Evolutionary conservation across 2,888 invertebrate genomes (phyloP), one percentile per base, ranked within the genome.

Genomic region (Eueremaeus valkanovi): DNA sequence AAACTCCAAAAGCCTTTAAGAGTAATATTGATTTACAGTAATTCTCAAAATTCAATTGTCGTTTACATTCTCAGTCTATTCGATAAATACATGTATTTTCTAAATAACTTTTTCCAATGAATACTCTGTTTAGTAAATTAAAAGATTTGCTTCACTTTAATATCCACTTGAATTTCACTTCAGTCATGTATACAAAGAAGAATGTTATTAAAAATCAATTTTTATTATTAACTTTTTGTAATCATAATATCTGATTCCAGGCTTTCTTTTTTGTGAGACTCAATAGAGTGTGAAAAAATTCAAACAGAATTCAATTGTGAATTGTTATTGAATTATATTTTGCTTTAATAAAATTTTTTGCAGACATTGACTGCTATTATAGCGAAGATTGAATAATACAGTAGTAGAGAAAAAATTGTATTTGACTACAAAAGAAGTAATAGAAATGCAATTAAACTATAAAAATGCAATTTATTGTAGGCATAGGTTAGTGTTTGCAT

Each of bases 371-470:
- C 5, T 9, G 3, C 1, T 3, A 18, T 55, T 9, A 24, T 21
- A 18, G 21, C 11, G 24, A 55, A 55, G 8, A 31, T 58, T 21
- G 29, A 29, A 31, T 58, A 58, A 36, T 9, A n/a, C n/a, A n/a
- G n/a, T n/a, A 36, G 66, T 1, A 66, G n/a, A 66, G 29, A 31
- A 55, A 58, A 51, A 51, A 6, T 51, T 18, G 55, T 8, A 61
- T 61, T 61, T 61, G 3, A 21, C n/a, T 24, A 33, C 51, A 51
- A 51, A 31, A 61, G 33, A 61, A 31, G 31, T 29, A 40, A 66
- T 40, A 36, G 8, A 66, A 66, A 36, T 40, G 33, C 31, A 66
- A 66, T 66, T 66, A 66, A 66, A 66, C 66, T 66, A n/a, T 66
- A 66, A 66, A 66, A 36, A 21, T 36, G 66, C 11, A 33, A 33